Conservation (phyloP, 2,888 invertebrate species). For the Polyommatus icarus region DNA sequence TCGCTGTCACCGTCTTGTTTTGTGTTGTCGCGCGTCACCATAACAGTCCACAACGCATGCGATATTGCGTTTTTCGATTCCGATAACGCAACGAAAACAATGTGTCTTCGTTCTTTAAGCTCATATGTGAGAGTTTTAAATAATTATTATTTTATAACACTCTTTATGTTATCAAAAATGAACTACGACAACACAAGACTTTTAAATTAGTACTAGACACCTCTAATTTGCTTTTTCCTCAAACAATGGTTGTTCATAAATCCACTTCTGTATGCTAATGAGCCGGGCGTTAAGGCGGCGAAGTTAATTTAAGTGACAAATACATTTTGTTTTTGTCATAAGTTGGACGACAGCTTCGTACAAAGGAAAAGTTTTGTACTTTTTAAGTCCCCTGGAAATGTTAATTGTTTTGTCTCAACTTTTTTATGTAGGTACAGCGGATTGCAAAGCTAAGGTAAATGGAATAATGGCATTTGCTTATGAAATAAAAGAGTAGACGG, state of each 20-base stretch:
- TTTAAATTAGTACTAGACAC: neutral
- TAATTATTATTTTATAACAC: neutral
- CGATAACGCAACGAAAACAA: neutral
- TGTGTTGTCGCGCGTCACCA: neutral
- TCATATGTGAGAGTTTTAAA: too few relatives aligned
- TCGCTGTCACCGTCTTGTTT: neutral
- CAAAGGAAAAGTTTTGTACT: slow-evolving; percentile 14
- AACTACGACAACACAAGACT: neutral
- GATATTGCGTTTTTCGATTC: neutral
- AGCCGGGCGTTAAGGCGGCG: slow-evolving; percentile 8
- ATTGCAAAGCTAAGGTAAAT: neutral
- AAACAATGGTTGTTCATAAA: slow-evolving; percentile 11
- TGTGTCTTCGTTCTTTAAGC: neutral
- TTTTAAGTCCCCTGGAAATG: neutral
- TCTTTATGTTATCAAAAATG: neutral
- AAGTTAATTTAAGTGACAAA: slow-evolving; percentile 29
- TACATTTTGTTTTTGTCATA: slow-evolving; percentile 21
- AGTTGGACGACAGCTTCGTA: neutral
- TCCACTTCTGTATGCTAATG: slow-evolving; percentile 17
- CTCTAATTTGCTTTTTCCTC: slow-evolving; percentile 22
- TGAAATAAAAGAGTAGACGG: neutral
- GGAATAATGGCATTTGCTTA: neutral
- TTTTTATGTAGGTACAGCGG: neutral
- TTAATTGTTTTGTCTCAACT: neutral
- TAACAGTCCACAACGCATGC: neutral